phyloP scores from a whole-genome alignment of 2,113 vertebrate species.

The Gnathonemus echidnorhynchus region DNA sequence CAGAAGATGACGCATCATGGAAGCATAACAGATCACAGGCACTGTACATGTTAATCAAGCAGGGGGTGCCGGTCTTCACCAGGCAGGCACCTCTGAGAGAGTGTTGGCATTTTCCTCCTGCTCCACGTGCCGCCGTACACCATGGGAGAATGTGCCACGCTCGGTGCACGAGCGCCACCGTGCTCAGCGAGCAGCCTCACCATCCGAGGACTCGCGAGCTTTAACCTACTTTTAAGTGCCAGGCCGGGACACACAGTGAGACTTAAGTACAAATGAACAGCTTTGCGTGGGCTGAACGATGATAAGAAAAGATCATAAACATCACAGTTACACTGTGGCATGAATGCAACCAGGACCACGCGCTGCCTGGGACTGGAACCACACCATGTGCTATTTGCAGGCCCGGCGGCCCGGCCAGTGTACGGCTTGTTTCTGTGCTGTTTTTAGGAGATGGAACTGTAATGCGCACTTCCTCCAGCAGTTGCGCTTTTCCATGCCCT shows the following conservation, averaged over 20 bases:
- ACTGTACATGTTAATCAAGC: not conserved
- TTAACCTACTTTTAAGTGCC: constrained; percentile 1
- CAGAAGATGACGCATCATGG: not conserved
- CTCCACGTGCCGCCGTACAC: not conserved
- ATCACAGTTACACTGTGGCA: not conserved
- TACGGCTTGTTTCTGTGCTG: constrained; percentile 12
- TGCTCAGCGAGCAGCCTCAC: not conserved
- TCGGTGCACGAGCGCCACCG: not conserved
- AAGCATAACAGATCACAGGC: not conserved
- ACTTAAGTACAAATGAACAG: constrained; percentile 1
- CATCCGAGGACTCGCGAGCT: not conserved
- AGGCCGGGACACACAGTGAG: not conserved
- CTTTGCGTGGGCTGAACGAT: not conserved
- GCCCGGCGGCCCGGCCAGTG: not conserved
- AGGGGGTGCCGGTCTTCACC: not conserved
- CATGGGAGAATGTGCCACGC: not conserved
- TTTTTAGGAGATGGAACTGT: constrained; percentile 26
- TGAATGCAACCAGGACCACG: not conserved
- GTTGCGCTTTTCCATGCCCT: not conserved
- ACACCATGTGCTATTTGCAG: constrained; percentile 28
- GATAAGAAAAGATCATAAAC: constrained; percentile 6
- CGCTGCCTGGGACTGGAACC: constrained; percentile 20
- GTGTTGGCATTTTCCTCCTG: not conserved
- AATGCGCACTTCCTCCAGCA: constrained; percentile 20
- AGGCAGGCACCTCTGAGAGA: not conserved